Conservation (phyloP, 2,797 vertebrate genomes). For the Hippopotamyrus pictus region DNA sequence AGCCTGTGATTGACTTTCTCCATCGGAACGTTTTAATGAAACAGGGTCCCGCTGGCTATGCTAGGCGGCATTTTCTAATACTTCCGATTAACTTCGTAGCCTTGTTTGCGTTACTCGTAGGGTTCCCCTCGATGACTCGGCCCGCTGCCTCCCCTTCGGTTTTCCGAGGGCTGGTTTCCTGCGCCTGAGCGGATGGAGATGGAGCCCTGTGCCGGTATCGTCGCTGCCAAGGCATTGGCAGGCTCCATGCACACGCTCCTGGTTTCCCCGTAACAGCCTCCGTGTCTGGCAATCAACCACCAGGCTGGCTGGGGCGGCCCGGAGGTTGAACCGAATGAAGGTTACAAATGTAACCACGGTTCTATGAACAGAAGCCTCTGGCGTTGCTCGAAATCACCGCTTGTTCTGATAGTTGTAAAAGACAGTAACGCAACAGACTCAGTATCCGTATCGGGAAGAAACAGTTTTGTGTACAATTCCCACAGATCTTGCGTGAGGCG, state of each 20-base stretch:
- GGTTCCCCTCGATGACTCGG: neutral
- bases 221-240: neutral
- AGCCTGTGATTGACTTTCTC: neutral
- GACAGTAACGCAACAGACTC: neutral
- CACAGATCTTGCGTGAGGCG: constrained; percentile 10
- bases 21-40: constrained; percentile 4
- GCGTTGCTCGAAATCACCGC: constrained; percentile 10
- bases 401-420: constrained; percentile 1
- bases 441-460: neutral
- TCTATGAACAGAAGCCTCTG: constrained; percentile 10
- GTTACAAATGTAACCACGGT: constrained; percentile 13
- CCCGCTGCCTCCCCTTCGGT: neutral
- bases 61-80: constrained; percentile 4
- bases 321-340: constrained; percentile 6
- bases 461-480: constrained; percentile 17
- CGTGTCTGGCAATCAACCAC: constrained; percentile 14
- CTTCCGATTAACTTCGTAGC: neutral
- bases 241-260: neutral
- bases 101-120: neutral
- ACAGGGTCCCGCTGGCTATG: neutral
- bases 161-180: neutral
- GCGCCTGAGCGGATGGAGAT: neutral
- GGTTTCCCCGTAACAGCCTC: neutral
- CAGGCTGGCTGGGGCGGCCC: constrained; percentile 3
- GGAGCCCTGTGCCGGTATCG: neutral